Base-by-base conservation (phyloP, 2,797 vertebrate genomes). In the Myoxocephalus aenaeus region DNA sequence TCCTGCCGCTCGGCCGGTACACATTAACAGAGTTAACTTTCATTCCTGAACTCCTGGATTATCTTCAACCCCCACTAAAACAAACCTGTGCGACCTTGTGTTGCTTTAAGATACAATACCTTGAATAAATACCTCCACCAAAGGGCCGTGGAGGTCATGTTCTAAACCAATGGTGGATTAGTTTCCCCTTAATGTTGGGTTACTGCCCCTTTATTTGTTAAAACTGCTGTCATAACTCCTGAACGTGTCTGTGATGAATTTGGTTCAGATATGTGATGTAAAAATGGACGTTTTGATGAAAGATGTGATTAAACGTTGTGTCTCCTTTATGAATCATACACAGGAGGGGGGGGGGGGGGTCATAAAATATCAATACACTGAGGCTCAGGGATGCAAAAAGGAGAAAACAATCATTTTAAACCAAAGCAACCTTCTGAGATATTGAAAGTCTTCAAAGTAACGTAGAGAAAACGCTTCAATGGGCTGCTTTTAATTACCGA, bases 1-100 rank as follows among this genome's bases (percentile, higher is more conserved):
- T 71, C 71, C 66, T 51, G 58, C 34, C 57, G 54, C 42, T 80
- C n/a, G 20, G 15, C 14, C 66, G 92, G 93, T 93, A 93, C 81
- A 92, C 79, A 95, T 95, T 95, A 89, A 94, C 91, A 81, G 75
- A 75, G 67, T 87, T 90, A 63, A 72, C 62, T 69, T 77, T 90
- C 85, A 86, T 87, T 89, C 86, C 80, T 82, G 50, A 82, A 75
- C 83, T 58, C 62, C 53, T 36, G 12, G 29, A 65, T 75, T 62
- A 65, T 56, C 40, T 42, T 22, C 29, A 46, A 3, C 34, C 34
- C 20, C 32, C 42, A 10, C 77, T 66, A 4, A 72, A 83, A 64
- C 79, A 81, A 77, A 82, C 69, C 38, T 29, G 50, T 27, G 6
- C 66, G 65, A 78, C 73, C 59, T 54, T 46, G 69, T 59, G 53